Conservation (phyloP, 2,797 vertebrate genomes). For the Xiphorhynchus erythropygius region DNA sequence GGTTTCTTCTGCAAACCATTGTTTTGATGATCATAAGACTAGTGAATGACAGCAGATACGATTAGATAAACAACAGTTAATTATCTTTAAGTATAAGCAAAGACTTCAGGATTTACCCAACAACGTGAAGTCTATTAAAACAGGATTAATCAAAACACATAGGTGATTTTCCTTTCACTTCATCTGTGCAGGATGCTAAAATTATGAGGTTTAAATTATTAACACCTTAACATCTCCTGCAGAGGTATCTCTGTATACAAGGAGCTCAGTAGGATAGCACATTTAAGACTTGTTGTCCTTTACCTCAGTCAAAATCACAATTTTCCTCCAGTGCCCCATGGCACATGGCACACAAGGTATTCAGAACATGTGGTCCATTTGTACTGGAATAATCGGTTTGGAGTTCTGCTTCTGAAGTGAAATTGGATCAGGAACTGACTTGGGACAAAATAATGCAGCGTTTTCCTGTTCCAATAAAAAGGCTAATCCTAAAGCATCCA, state of each 20-base stretch:
- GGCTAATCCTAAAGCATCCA: background rate
- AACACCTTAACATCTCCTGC: background rate
- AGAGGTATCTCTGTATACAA: background rate
- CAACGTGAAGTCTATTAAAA: background rate
- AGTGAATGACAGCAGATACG: background rate
- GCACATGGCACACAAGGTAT: background rate
- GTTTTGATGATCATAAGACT: background rate
- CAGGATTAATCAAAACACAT: background rate
- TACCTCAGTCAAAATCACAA: background rate
- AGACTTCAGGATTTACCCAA: background rate
- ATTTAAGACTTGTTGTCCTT: background rate
- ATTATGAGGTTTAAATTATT: background rate
- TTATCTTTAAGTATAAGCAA: background rate
- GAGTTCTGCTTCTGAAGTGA: background rate
- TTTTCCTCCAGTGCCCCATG: background rate
- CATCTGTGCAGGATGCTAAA: background rate
- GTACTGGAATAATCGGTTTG: background rate
- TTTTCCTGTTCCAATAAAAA: background rate
- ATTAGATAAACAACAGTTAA: background rate
- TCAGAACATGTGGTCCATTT: background rate
- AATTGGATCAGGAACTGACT: background rate
- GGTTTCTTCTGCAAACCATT: background rate
- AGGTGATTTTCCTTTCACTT: background rate
- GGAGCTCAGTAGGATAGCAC: background rate
- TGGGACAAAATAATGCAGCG: background rate